Base-by-base conservation (phyloP, 2,888 invertebrate genomes). In the Drosophila atroscutellata region DNA sequence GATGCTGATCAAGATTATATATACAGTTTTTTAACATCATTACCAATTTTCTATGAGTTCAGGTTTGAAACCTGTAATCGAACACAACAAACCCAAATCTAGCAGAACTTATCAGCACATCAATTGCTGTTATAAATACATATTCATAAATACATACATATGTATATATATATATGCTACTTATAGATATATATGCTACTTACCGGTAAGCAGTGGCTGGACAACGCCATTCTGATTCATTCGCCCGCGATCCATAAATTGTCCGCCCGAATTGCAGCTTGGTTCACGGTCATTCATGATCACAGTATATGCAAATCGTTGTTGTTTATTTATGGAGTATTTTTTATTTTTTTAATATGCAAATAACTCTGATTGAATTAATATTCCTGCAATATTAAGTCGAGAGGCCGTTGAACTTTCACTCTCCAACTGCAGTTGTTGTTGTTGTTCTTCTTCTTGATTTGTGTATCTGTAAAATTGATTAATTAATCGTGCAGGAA, bases 121-220 rank as follows among this genome's bases (percentile, higher is more conserved):
- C 15, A 15, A 45, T 24, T 45, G 24, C 15, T 24, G 45, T 15
- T 24, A 8, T 8, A 45, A 15, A 45, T 13, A 20, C 20, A 45
- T 45, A 20, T 20, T 2, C 3, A 7, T 20, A 20, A 6, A 42
- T 20, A 42, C 2, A 20, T 42, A 30, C 30, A 32, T n/a, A 9
- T 8, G 1, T 18, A 1, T 37, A 37, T 8, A n/a, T 39, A 60
- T 30, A 20, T 9, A 30, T 36, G 91, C 88, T 94, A 91, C 90
- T 94, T 15, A 26, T 26, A 28, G 8, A 1, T 37, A 60, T 30
- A 20, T 9, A 30, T 36, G 91, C 88, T 94, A 91, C 90, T 94
- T 93, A 97, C 98, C 98, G 93, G 98, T 98, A 74, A 98, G 95
- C 72, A 98, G 94, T 60, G 98, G 98, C 94, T 98, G 98, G 81